Percentiles rank a stretch among this genome's conserved stretches.
Evolutionary conservation across 2,888 invertebrate genomes (phyloP).

Genomic region (Chirona hameri): DNA sequence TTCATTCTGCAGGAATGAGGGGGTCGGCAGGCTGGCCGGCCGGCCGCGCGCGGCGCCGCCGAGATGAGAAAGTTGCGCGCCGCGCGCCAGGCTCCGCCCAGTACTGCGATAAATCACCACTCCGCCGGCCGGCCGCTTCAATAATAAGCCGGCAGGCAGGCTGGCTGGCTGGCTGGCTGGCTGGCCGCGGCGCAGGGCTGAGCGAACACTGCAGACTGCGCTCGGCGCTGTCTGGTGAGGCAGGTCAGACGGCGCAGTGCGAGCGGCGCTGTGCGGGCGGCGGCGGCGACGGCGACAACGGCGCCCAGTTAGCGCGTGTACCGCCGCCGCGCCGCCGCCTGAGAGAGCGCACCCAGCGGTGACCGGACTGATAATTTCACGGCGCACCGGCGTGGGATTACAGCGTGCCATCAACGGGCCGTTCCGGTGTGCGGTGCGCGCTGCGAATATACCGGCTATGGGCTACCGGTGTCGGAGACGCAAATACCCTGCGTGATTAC

Average conservation of each 20-base stretch:
- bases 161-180: not conserved
- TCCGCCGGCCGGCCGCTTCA: not conserved
- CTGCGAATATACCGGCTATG: no score
- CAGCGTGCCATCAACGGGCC: not conserved
- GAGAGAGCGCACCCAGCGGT: not conserved
- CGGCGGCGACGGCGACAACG: not conserved
- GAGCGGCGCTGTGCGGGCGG: not conserved
- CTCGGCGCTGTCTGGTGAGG: not conserved
- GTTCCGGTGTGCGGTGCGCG: not conserved
- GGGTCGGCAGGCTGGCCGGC: not conserved
- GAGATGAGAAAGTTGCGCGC: conserved; percentile 23
- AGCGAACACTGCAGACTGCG: not conserved
- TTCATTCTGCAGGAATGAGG: conserved; percentile 28
- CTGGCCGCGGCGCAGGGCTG: not conserved
- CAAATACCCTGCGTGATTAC: no score
- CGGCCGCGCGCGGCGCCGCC: not conserved
- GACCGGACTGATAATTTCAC: not conserved
- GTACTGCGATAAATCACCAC: not conserved
- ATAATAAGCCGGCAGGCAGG: not conserved
- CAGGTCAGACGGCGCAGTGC: not conserved
- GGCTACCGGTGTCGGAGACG: no score
- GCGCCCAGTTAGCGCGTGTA: not conserved
- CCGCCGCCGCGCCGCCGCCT: not conserved
- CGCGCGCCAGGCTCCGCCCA: not conserved
- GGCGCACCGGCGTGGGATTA: conserved; percentile 6